Evolutionary conservation across 2,113 vertebrate genomes (phyloP).

Genomic region (Beaufortia kweichowensis): DNA sequence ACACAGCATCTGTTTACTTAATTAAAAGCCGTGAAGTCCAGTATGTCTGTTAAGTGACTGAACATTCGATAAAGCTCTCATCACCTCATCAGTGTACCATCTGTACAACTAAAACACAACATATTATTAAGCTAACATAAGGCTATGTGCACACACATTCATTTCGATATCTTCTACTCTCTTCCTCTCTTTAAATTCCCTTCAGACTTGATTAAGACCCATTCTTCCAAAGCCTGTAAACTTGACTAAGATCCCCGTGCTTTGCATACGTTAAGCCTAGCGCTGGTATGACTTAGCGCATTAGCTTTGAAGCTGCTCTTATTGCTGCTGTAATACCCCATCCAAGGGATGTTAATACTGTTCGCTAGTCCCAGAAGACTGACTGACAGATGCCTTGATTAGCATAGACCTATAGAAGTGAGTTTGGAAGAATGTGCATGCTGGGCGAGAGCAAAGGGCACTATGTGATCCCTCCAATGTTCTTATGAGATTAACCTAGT

Average conservation of each 20-base stretch:
- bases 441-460: not conserved
- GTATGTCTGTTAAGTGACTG: conserved; percentile 12
- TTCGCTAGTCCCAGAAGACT: conserved; percentile 25
- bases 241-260: conserved; percentile 35
- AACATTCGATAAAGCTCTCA: conserved; percentile 35
- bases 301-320: conserved; percentile 45
- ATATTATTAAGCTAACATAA: conserved; percentile 17
- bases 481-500: conserved; percentile 30
- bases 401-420: conserved; percentile 23
- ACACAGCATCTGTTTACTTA: conserved; percentile 20
- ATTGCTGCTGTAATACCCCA: conserved; percentile 43
- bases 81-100: conserved; percentile 23
- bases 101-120: conserved; percentile 25
- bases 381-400: conserved; percentile 48
- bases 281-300: conserved; percentile 45
- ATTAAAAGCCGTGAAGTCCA: conserved; percentile 29
- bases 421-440: conserved; percentile 28
- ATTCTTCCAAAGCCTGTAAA: conserved; percentile 37
- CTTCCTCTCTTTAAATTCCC: conserved; percentile 19
- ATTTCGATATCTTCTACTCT: conserved; percentile 9
- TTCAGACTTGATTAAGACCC: conserved; percentile 46
- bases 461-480: conserved; percentile 29
- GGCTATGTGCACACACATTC: conserved; percentile 10
- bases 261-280: conserved; percentile 46
- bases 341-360: conserved; percentile 28